These are phyloP conservation scores for Lysiphlebus fabarum DNA, from an alignment of 1,140 invertebrate species.

Conservation along the genomic window DNA sequence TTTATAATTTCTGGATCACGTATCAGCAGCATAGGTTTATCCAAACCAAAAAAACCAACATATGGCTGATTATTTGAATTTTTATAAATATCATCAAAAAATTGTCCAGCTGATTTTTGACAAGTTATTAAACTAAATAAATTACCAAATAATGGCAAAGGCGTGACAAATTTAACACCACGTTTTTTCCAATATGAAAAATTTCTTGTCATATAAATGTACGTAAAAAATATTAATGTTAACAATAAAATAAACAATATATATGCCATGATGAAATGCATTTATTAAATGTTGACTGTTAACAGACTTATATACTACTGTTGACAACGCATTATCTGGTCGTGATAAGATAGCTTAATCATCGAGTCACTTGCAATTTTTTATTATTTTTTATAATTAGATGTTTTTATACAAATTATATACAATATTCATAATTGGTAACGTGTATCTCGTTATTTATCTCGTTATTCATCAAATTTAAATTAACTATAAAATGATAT, in stretches of 20 bases:
- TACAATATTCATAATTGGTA: no score
- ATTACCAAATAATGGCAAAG: constrained; percentile 43
- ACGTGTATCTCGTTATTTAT: no score
- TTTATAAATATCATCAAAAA: constrained; percentile 31
- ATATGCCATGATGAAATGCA: no score
- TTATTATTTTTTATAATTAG: no score
- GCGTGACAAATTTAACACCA: constrained; percentile 35
- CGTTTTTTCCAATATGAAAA: constrained; percentile 49
- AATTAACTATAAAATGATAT: no score
- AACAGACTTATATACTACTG: no score
- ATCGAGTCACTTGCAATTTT: no score
- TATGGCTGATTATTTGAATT: constrained; percentile 25
- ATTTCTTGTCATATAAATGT: constrained; percentile 42
- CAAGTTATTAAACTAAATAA: constrained; percentile 25
- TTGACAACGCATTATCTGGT: no score
- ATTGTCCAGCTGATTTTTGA: constrained; percentile 21
- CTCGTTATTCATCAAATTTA: no score
- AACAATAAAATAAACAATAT: constrained; percentile 22
- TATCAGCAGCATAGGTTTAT: constrained; percentile 46
- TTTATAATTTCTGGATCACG: constrained; percentile 52
- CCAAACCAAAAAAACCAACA: constrained; percentile 44
- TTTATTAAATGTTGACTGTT: no score
- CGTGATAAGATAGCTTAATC: no score
- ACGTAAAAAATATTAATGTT: constrained; percentile 29
- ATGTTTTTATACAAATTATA: no score